These are phyloP conservation scores for Steatocranus sp. DNA, from an alignment of 2,797 vertebrate species.

Conservation along the genomic window DNA sequence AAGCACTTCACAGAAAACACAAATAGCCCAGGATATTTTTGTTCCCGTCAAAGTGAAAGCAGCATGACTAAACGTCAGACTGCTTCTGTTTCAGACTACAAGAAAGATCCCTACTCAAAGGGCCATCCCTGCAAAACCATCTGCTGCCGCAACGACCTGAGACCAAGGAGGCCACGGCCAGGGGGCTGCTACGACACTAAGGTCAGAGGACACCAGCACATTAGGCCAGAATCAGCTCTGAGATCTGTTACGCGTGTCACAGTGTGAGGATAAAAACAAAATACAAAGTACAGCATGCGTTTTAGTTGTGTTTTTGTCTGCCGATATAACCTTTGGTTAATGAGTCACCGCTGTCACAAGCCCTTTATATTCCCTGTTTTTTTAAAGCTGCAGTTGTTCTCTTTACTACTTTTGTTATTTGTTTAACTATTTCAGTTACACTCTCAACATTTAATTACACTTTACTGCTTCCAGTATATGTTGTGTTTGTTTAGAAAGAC, in stretches of 20 bases:
- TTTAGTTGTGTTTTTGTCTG: neutral
- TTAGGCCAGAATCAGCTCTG: neutral
- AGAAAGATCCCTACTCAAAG: constrained; percentile 80
- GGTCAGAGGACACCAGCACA: constrained; percentile 62
- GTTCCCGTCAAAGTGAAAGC: neutral
- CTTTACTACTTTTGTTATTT: neutral
- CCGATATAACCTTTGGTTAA: neutral
- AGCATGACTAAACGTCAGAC: neutral
- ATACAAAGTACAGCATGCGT: neutral
- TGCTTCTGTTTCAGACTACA: constrained; percentile 77
- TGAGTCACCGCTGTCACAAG: neutral
- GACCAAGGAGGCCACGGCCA: constrained; percentile 68
- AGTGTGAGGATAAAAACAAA: neutral
- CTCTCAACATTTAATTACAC: neutral
- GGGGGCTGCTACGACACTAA: constrained; percentile 90
- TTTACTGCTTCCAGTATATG: neutral
- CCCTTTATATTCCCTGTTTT: neutral
- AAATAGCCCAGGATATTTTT: neutral
- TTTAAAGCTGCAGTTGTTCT: neutral
- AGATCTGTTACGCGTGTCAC: neutral
- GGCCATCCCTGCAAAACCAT: constrained; percentile 87
- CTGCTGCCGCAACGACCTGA: constrained; percentile 87
- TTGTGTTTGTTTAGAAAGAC: neutral
- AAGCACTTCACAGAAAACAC: neutral
- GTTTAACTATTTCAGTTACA: neutral